Conservation (phyloP, 1,140 invertebrate species). For the Ips typographus region DNA sequence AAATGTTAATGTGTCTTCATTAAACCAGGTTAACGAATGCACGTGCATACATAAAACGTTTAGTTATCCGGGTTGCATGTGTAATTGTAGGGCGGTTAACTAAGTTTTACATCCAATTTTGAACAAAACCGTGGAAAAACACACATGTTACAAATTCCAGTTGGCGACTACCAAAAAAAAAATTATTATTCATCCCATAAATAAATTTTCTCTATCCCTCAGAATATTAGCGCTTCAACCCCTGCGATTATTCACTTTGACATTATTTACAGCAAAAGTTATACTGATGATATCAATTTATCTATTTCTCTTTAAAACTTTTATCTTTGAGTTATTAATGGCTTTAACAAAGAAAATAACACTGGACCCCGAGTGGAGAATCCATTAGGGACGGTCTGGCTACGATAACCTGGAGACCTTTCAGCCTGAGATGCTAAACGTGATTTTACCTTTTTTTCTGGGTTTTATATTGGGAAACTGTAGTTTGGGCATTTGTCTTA, state of each 20-base stretch:
- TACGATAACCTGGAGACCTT: constrained; percentile 4
- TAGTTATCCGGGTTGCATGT: no score
- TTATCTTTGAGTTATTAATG: constrained; percentile 4
- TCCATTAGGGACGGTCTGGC: not conserved
- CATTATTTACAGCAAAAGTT: constrained; percentile 6
- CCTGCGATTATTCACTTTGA: not conserved
- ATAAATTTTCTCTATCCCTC: not conserved
- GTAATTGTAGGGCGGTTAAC: no score
- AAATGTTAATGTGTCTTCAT: not conserved
- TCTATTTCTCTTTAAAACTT: constrained; percentile 1
- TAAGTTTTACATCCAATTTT: no score
- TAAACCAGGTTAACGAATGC: no score
- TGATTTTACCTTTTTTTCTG: not conserved
- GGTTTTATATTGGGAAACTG: not conserved
- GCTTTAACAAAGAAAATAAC: not conserved
- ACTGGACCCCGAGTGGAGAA: not conserved
- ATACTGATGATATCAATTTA: constrained; percentile 4
- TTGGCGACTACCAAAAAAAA: not conserved
- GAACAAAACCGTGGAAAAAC: no score
- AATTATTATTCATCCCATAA: constrained; percentile 1
- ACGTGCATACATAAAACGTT: no score
- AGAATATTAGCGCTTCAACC: not conserved
- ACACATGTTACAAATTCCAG: no score
- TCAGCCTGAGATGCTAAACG: not conserved
- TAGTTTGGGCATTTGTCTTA: not conserved